A percentile compares a stretch with the other conserved stretches of the same genome.
Conservation (phyloP, 2,113 vertebrate genomes). For the Spheniscus mendiculus region DNA sequence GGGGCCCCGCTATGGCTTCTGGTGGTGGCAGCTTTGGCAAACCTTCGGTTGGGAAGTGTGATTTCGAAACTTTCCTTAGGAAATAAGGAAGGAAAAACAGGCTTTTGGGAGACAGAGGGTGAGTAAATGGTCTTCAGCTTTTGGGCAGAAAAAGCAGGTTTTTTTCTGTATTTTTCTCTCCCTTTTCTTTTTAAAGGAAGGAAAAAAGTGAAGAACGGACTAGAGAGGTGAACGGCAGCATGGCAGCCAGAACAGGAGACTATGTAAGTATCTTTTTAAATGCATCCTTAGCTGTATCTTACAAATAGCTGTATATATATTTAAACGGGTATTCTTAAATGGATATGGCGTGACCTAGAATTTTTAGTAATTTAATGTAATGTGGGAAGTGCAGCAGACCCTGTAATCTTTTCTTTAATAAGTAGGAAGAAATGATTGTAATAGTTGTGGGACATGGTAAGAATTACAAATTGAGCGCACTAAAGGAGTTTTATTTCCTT, state of each 20-base stretch:
- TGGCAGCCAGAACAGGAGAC: not conserved
- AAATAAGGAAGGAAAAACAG: rapidly evolving
- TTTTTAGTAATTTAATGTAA: not conserved
- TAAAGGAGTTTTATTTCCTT: not conserved
- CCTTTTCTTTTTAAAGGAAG: not conserved
- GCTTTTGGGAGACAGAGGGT: rapidly evolving
- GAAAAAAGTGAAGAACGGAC: not conserved
- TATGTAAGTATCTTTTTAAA: slow-evolving; percentile 27
- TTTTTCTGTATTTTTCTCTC: rapidly evolving
- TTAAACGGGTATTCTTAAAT: rapidly evolving
- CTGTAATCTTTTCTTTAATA: not conserved
- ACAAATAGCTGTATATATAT: rapidly evolving
- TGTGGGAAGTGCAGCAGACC: not conserved
- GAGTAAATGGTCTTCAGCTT: rapidly evolving
- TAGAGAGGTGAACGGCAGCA: not conserved
- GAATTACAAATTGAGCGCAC: rapidly evolving
- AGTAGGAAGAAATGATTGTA: not conserved
- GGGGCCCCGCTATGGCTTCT: rapidly evolving
- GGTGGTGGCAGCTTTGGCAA: rapidly evolving
- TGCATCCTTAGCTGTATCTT: not conserved
- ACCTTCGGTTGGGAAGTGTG: rapidly evolving
- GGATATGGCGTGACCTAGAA: rapidly evolving
- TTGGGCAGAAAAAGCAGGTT: not conserved
- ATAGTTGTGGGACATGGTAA: not conserved
- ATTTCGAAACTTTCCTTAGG: rapidly evolving